A percentile compares a stretch with the other conserved stretches of the same genome.
phyloP scores from a whole-genome alignment of 2,113 vertebrate species.

The Apteryx mantelli region DNA sequence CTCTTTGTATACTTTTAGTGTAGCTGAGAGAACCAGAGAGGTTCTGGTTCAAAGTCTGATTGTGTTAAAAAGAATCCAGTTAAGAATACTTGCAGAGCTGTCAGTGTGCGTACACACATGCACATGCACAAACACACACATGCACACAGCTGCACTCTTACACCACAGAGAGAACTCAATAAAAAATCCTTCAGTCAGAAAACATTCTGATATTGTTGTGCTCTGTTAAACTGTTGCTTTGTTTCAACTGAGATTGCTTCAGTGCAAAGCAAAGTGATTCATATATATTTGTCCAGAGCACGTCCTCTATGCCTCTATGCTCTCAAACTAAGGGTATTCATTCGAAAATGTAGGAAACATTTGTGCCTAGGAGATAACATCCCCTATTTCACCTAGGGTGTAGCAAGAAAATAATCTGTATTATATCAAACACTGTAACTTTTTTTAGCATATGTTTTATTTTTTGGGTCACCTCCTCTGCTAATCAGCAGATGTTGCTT shows the following conservation, averaged over 20 bases:
- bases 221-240: background rate
- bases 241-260: background rate
- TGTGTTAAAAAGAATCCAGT: conserved; percentile 43
- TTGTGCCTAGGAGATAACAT: background rate
- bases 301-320: background rate
- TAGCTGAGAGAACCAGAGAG: conserved; percentile 51
- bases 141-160: too few species aligned
- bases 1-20: conserved; percentile 57
- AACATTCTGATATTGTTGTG: background rate
- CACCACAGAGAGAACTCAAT: background rate
- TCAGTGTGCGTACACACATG: rapidly evolving
- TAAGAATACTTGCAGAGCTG: conserved; percentile 24
- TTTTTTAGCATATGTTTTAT: background rate
- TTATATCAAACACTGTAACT: background rate
- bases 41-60: conserved; percentile 59
- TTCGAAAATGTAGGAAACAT: background rate
- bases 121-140: too few species aligned
- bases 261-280: background rate
- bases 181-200: background rate
- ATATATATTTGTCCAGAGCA: background rate
- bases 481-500: background rate
- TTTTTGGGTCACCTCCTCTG: background rate
- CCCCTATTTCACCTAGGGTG: background rate
- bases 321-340: background rate
- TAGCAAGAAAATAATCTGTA: background rate